Evolutionary conservation across 2,113 vertebrate genomes (phyloP), one percentile per base, ranked within the genome.

Genomic region (Vidua macroura): DNA sequence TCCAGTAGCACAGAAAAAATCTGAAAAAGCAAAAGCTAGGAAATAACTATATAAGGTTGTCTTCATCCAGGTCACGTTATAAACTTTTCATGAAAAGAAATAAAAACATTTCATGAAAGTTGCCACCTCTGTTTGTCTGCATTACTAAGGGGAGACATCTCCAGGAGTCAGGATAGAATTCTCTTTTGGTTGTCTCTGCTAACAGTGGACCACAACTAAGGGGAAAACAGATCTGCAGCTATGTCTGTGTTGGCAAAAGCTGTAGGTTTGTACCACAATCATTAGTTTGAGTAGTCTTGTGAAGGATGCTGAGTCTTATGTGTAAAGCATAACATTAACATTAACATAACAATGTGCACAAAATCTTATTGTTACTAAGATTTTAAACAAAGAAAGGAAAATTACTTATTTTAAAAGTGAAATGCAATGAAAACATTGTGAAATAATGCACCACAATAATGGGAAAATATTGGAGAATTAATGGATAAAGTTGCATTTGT

Each of bases 1-100:
- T 95, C 84, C 75, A 90, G 76, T 74, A 94, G 51, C 43, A 53
- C 20, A 82, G 33, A 27, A 91, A 79, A 92, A 80, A 88, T 72
- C 77, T 90, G 76, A 88, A 94, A 97, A 97, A 95, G 41, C 28
- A 90, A 74, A 64, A 95, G 73, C 69, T 70, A 88, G 70, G 77
- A 74, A 87, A 74, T 53, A 66, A 41, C 41, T 41, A 41, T 41
- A 41, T 41, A 41, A 49, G 14, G 11, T 52, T 96, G 48, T 86
- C 24, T 63, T 46, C 76, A 92, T 88, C 25, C 35, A 96, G 52
- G 25, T 84, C 83, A 92, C 92, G 73, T 87, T 92, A 86, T 83
- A 85, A 93, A 72, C 35, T 87, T 86, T 79, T 23, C 46, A 55
- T 39, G 6, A 79, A 83, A 69, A 87, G 41, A 79, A 88, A 92